Evolutionary conservation across 2,113 vertebrate species (phyloP).

Genomic region (Tachycineta bicolor): DNA sequence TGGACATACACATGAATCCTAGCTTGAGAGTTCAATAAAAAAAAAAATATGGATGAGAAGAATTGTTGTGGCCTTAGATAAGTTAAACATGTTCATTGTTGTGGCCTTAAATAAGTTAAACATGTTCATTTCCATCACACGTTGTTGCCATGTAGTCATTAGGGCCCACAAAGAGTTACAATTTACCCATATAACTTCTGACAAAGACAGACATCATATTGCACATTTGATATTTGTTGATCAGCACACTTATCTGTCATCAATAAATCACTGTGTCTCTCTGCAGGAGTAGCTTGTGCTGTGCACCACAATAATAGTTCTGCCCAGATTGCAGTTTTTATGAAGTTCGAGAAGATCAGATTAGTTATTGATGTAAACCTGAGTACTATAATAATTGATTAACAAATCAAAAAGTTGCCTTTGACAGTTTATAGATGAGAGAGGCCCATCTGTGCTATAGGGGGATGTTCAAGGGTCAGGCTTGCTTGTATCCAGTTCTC

Average conservation of each 20-base stretch:
- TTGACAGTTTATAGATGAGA: background rate
- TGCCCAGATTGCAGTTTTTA: background rate
- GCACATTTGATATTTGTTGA: background rate
- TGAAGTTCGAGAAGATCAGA: background rate
- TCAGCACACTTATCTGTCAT: background rate
- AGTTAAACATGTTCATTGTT: background rate
- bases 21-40: background rate
- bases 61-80: background rate
- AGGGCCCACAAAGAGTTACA: background rate
- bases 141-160: background rate
- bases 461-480: background rate
- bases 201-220: background rate
- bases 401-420: background rate
- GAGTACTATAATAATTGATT: background rate
- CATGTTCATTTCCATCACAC: background rate
- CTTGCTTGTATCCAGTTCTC: background rate
- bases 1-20: background rate
- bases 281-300: background rate
- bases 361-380: background rate
- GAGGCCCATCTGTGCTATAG: background rate
- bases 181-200: background rate
- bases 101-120: background rate
- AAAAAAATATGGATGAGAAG: background rate
- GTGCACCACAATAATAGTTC: background rate
- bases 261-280: background rate